Conservation (phyloP, 2,797 vertebrate species). For the Odontamblyopus lacepedii region DNA sequence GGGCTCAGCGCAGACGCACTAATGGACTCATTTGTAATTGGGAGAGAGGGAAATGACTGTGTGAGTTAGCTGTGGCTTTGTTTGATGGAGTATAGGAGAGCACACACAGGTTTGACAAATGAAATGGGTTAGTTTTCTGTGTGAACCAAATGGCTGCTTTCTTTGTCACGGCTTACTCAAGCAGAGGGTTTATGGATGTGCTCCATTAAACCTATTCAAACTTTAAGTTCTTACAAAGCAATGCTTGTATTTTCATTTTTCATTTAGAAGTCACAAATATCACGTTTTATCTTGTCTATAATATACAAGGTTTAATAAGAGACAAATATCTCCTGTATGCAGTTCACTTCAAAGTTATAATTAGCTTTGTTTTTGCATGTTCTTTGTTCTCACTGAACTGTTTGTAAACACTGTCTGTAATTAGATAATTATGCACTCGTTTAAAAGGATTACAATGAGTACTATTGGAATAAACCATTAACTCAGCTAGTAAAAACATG, state of each 20-base stretch:
- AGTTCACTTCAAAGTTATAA: slow-evolving; percentile 48
- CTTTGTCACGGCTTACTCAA: slow-evolving; percentile 54
- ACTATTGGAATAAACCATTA: slow-evolving; percentile 50
- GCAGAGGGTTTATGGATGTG: neutral
- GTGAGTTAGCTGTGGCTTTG: slow-evolving; percentile 89
- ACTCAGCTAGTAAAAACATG: slow-evolving; percentile 31
- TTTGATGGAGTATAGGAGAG: slow-evolving; percentile 90
- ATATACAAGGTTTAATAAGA: no score
- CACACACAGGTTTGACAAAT: slow-evolving; percentile 93
- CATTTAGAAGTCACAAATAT: neutral
- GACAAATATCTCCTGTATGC: neutral
- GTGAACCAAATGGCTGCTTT: slow-evolving; percentile 73
- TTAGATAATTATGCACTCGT: slow-evolving; percentile 51
- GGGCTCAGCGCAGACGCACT: slow-evolving; percentile 98
- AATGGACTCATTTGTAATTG: slow-evolving; percentile 99
- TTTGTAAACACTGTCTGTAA: slow-evolving; percentile 33
- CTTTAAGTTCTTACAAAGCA: neutral
- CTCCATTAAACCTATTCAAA: neutral
- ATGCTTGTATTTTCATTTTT: neutral
- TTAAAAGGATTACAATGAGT: slow-evolving; percentile 53
- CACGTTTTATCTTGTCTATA: neutral
- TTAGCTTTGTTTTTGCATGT: slow-evolving; percentile 43
- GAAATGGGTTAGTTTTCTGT: slow-evolving; percentile 86
- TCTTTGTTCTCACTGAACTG: slow-evolving; percentile 42
- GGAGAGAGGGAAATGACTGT: slow-evolving; percentile 96